A percentile compares a stretch with the other conserved stretches of the same genome.
Conservation (phyloP, 2,113 vertebrate species). For the Carassius gibelio region DNA sequence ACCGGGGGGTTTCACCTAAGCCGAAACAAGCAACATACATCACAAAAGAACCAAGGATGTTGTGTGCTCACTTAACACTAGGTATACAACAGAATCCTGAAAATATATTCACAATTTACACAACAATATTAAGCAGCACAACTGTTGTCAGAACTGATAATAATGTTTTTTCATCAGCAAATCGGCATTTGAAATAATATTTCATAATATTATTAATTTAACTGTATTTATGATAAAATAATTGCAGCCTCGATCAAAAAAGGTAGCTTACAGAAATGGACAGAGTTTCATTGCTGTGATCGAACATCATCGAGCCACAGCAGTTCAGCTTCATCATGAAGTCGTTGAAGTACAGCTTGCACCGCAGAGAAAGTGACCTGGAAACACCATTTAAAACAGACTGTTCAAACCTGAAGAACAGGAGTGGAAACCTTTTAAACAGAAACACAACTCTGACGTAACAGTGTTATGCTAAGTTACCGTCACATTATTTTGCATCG, state of each 20-base stretch:
- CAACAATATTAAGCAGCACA: too few relatives aligned
- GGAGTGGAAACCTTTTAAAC: neutral
- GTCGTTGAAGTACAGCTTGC: slow-evolving; percentile 84
- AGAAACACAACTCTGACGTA: neutral
- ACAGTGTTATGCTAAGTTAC: slow-evolving; percentile 62
- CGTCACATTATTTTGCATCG: slow-evolving; percentile 80
- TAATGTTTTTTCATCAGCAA: neutral
- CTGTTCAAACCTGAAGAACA: neutral
- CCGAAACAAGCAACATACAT: neutral
- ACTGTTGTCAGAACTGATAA: too few relatives aligned
- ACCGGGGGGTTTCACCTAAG: slow-evolving; percentile 89
- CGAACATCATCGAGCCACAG: slow-evolving; percentile 83
- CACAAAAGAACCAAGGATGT: neutral
- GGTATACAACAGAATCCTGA: neutral
- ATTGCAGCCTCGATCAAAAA: neutral
- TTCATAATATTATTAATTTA: too few relatives aligned
- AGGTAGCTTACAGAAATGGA: slow-evolving; percentile 81
- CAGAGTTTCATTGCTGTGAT: slow-evolving; percentile 84
- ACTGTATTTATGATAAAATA: neutral
- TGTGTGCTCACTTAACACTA: neutral
- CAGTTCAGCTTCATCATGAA: slow-evolving; percentile 77
- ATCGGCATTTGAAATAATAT: neutral
- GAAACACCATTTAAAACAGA: slow-evolving; percentile 26
- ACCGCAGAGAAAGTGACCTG: slow-evolving; percentile 81
- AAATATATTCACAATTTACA: neutral